Evolutionary conservation across 2,888 invertebrate species (phyloP).

Genomic region (Apantesis nais): DNA sequence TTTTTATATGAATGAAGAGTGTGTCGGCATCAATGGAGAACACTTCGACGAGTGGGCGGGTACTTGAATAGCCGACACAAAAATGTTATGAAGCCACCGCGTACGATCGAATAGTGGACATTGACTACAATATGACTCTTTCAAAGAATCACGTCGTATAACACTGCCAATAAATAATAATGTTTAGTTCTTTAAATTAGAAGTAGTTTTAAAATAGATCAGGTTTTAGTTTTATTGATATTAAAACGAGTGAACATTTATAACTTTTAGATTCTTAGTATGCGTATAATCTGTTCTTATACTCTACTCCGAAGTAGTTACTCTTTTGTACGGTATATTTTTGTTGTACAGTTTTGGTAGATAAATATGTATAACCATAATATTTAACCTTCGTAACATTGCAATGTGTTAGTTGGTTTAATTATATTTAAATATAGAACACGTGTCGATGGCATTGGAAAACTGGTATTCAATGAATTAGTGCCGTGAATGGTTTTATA

Average conservation of each 20-base stretch:
- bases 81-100: constrained; percentile 45
- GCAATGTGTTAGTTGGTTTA: neutral
- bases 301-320: neutral
- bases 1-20: neutral
- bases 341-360: neutral
- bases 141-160: constrained; percentile 9
- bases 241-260: neutral
- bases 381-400: neutral
- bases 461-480: constrained; percentile 30
- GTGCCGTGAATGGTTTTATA: constrained; percentile 40
- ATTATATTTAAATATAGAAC: constrained; percentile 12
- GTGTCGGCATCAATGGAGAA: constrained; percentile 46
- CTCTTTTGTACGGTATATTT: neutral
- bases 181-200: neutral
- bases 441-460: constrained; percentile 43
- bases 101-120: constrained; percentile 24
- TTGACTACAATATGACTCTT: constrained; percentile 18
- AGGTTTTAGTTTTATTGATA: constrained; percentile 1
- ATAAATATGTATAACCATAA: neutral
- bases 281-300: neutral
- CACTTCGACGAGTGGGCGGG: constrained; percentile 40
- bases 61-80: constrained; percentile 49
- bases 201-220: constrained; percentile 1
- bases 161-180: constrained; percentile 6
- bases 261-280: neutral